Percentiles rank a stretch among this genome's conserved stretches.
Evolutionary conservation across 2,113 vertebrate species (phyloP).

Genomic region (Vulpes lagopus): DNA sequence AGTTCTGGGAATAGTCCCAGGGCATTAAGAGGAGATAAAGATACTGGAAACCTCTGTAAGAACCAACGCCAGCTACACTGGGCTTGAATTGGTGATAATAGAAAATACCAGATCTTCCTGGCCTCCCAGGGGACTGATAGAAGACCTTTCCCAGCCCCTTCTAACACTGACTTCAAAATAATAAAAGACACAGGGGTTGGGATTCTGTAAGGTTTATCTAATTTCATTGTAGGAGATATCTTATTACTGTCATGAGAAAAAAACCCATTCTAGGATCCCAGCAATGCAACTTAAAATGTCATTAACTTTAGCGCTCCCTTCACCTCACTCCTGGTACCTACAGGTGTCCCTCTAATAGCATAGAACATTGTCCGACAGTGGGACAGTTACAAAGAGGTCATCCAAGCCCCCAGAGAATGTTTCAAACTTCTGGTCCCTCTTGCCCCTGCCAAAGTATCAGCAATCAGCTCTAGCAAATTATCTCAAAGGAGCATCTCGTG

Average conservation of each 20-base stretch:
- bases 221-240: background rate
- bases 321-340: background rate
- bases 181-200: background rate
- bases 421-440: background rate
- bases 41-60: slow-evolving; percentile 66
- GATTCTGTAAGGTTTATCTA: background rate
- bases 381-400: background rate
- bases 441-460: background rate
- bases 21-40: slow-evolving; percentile 67
- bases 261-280: background rate
- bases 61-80: slow-evolving; percentile 51
- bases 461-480: background rate
- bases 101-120: background rate
- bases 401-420: background rate
- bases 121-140: background rate
- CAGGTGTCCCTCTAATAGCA: background rate
- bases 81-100: background rate
- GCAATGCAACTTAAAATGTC: background rate
- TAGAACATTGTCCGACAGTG: background rate
- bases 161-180: slow-evolving; percentile 36
- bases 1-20: slow-evolving; percentile 74
- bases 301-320: background rate
- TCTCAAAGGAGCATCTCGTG: background rate
- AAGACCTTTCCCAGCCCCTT: slow-evolving; percentile 47
- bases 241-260: slow-evolving; percentile 2